Base-by-base conservation (phyloP, 2,113 vertebrate species). In the Gracilinanus agilis region DNA sequence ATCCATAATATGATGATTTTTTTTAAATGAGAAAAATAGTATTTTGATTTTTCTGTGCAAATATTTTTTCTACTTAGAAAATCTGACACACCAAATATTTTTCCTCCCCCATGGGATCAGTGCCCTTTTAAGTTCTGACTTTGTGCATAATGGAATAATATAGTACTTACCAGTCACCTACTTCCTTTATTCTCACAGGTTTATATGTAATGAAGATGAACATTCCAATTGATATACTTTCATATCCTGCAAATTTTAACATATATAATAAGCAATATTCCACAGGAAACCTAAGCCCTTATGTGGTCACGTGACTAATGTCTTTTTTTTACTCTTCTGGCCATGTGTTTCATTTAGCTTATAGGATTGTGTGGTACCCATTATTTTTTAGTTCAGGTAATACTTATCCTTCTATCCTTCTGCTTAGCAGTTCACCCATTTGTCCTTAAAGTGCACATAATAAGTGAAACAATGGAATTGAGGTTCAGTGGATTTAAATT, bases 201-300 rank as follows among this genome's bases (percentile, higher is more conserved):
- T 24, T 27, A 27, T 16, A 49, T 23, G 55, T 94, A 53, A 49
- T 58, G 49, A 44, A 24, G 49, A 91, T 67, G 88, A 92, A 53
- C 9, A 7, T 2, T 61, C n/a, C 53, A 94, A 19, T 34, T 88
- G 91, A 25, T 13, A 49, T 53, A n/a, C 9, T 44, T 54, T 27
- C 90, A 4, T 67, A 29, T 67, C 5, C 34, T 16, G n/a, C 34
- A 83, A 4, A 83, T 83, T 83, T 88, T 75, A 21, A 91, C 61
- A 54, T 44, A 92, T 91, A 88, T 44, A 94, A 56, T 61, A 93
- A 61, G 75, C 44, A 24, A 24, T 88, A 61, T 55, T 91, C 55
- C 34, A 40, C 49, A 90, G 90, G 89, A 29, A 83, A 55, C 19
- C 75, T 19, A 61, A 0, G 29, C 29, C 54, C 89, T 44, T 83